Evolutionary conservation across 2,113 vertebrate genomes (phyloP).

Genomic region (Zingel zingel): DNA sequence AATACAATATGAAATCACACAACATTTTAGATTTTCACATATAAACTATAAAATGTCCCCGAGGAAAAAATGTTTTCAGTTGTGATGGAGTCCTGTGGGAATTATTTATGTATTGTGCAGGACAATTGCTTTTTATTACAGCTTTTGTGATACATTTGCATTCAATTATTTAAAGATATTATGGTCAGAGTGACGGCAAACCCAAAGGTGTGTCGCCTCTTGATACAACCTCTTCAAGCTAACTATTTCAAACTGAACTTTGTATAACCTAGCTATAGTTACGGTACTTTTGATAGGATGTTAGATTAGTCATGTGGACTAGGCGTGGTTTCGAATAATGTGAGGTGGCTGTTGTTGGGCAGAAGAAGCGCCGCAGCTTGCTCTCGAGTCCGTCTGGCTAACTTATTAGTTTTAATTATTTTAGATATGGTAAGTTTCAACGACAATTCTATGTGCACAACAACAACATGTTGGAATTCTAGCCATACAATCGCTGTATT

Average conservation of each 20-base stretch:
- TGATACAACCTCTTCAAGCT: no score
- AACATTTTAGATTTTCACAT: neutral
- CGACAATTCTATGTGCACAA: accelerated
- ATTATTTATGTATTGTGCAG: neutral
- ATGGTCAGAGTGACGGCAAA: neutral
- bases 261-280: neutral
- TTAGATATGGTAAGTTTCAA: constrained; percentile 68
- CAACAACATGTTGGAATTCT: accelerated
- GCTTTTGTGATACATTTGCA: neutral
- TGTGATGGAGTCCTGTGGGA: neutral
- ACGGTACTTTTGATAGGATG: neutral
- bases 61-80: neutral
- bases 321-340: constrained; percentile 24
- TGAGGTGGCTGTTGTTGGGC: neutral
- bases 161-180: neutral
- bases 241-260: neutral
- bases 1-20: neutral
- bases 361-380: neutral
- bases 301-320: constrained; percentile 14
- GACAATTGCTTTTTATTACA: neutral
- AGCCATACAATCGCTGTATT: neutral
- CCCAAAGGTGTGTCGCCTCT: no score
- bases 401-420: constrained; percentile 58
- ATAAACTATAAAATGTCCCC: no score
- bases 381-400: neutral